A percentile compares a stretch with the other conserved stretches of the same genome.
These are phyloP conservation scores for Spheniscus mendiculus DNA, from an alignment of 2,113 vertebrate genomes.

Conservation along the genomic window DNA sequence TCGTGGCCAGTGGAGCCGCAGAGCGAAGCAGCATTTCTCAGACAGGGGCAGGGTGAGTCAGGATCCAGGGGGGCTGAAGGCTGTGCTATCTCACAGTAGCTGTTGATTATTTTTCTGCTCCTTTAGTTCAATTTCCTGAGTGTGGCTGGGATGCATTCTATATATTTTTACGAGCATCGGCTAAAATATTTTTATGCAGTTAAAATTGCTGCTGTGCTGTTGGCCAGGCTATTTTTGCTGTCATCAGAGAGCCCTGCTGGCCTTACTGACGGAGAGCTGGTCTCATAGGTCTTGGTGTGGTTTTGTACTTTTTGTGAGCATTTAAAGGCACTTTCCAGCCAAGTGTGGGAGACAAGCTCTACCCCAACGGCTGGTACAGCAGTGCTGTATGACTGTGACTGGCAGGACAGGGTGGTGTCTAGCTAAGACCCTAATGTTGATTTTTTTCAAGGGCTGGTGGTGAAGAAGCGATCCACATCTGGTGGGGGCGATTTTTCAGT, in stretches of 20 bases:
- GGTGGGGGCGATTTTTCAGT: neutral
- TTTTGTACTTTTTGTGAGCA: neutral
- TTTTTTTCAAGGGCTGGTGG: neutral
- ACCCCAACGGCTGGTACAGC: neutral
- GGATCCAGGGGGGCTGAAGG: neutral
- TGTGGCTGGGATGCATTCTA: neutral
- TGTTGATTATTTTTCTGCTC: neutral
- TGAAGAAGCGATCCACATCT: neutral
- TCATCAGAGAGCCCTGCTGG: neutral
- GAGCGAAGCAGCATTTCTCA: neutral
- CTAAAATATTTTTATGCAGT: neutral
- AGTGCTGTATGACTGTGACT: neutral
- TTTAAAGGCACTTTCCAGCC: neutral
- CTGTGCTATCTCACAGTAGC: rapidly evolving
- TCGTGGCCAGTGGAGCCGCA: rapidly evolving
- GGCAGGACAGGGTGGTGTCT: neutral
- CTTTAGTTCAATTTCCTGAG: neutral
- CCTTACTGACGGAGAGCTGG: neutral
- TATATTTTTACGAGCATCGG: neutral
- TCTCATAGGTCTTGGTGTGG: neutral
- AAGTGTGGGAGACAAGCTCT: neutral
- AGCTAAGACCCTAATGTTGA: neutral
- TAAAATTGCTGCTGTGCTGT: neutral
- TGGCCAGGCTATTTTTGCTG: neutral
- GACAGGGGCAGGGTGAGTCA: too few relatives aligned